A percentile compares a stretch with the other conserved stretches of the same genome.
Conservation (phyloP, 2,797 vertebrate species). For the Cossypha niveicapilla region DNA sequence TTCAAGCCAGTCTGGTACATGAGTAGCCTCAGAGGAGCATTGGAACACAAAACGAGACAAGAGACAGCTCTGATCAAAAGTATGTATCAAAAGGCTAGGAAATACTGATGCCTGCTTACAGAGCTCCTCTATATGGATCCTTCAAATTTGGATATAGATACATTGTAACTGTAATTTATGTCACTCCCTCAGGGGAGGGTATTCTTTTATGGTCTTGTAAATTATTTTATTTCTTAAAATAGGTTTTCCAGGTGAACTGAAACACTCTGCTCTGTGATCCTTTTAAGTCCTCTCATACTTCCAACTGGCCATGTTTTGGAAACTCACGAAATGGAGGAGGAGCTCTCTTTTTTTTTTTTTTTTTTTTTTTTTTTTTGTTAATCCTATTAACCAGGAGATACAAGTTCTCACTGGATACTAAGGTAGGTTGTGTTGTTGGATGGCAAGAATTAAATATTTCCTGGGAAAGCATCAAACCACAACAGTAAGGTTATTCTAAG, state of each 20-base stretch:
- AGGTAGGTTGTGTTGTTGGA: neutral
- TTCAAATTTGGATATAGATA: neutral
- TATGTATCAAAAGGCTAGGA: neutral
- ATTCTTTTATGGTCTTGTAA: neutral
- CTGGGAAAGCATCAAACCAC: neutral
- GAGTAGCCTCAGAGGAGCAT: conserved; percentile 35
- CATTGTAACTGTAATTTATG: neutral
- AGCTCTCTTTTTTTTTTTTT: neutral
- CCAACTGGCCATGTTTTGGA: neutral
- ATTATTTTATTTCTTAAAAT: neutral
- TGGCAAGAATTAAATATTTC: neutral
- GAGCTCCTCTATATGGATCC: neutral
- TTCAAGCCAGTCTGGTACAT: conserved; percentile 33
- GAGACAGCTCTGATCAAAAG: neutral
- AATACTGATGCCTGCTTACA: neutral
- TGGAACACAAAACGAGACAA: conserved; percentile 18
- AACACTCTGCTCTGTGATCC: neutral
- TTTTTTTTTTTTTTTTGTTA: neutral
- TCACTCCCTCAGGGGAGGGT: neutral
- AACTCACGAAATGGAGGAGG: neutral
- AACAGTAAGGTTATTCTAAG: neutral
- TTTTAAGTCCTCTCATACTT: neutral
- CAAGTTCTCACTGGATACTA: neutral
- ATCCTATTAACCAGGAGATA: neutral
- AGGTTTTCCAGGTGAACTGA: neutral